Base-by-base conservation (phyloP, 2,797 vertebrate species). In the Acanthurus leucopareius region DNA sequence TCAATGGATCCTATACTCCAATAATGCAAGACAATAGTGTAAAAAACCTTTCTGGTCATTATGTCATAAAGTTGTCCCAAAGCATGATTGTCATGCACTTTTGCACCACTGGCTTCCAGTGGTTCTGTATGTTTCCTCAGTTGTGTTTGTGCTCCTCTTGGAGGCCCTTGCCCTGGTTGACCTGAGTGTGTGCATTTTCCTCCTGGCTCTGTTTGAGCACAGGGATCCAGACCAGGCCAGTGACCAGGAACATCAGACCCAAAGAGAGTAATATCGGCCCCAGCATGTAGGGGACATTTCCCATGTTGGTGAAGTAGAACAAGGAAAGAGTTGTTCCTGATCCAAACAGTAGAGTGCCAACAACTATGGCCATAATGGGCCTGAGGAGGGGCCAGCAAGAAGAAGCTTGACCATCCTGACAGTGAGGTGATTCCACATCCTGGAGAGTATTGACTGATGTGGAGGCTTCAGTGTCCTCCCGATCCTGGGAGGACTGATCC, bases 161-260 rank as follows among this genome's bases (percentile, higher is more conserved):
- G 2, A 25, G 28, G 16, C 5, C 42, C 19, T 35, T 61, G 7
- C 65, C 22, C 14, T 58, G 67, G 45, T 32, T 32, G 60, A 70
- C 32, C 45, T 66, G 11, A 13, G 16, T 40, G 9, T 56, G 58
- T 3, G 16, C 20, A 6, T 49, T 48, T 17, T 57, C 49, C 51
- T 56, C 44, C 56, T 85, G 53, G 28, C 60, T 81, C 65, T 87
- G 79, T 68, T 89, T 86, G 73, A 89, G 47, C 13, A 89, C 56
- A 0, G 74, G 78, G 28, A 94, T 57, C 82, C 83, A 89, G 15
- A 75, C 87, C n/a, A 83, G 73, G 52, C 75, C 88, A 3, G 81
- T 87, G 61, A 93, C 81, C 49, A 84, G 52, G 75, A 93, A 83
- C 69, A 89, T 54, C 11, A 93, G 77, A 25, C 84, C 83, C 47